These are phyloP conservation scores for Brachionichthys hirsutus DNA, from an alignment of 2,113 vertebrate species.

Conservation along the genomic window DNA sequence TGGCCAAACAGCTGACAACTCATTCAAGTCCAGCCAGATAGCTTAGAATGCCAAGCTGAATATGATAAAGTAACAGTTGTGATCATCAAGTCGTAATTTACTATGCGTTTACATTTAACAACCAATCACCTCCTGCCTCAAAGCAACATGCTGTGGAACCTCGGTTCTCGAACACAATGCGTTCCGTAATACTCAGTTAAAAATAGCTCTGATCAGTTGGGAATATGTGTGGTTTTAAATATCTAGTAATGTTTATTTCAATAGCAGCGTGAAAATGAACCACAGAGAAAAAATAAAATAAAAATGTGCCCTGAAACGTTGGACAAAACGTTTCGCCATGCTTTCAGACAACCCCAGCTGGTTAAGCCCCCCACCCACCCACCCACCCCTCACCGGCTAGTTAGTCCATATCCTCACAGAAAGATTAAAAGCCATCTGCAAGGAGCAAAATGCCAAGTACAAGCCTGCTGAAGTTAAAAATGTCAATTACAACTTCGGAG, in stretches of 20 bases:
- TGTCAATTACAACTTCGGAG: conserved; percentile 21
- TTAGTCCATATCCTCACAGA: conserved; percentile 11
- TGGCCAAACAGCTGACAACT: neutral
- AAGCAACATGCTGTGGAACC: too few relatives aligned
- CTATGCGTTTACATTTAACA: too few relatives aligned
- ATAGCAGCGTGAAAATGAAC: neutral
- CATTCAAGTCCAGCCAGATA: neutral
- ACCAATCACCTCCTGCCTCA: too few relatives aligned
- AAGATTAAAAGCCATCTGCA: conserved; percentile 36
- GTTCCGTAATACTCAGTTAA: neutral
- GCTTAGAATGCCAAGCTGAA: too few relatives aligned
- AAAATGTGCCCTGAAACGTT: too few relatives aligned
- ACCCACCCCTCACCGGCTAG: neutral
- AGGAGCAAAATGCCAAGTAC: conserved; percentile 13
- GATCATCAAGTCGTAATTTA: too few relatives aligned
- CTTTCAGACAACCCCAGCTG: neutral
- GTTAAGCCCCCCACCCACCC: too few relatives aligned
- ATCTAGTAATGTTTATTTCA: neutral
- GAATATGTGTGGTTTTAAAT: too few relatives aligned
- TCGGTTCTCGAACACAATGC: too few relatives aligned
- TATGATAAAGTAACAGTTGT: too few relatives aligned
- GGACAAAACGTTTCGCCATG: neutral
- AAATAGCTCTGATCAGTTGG: too few relatives aligned
- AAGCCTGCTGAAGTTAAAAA: conserved; percentile 25
- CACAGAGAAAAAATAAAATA: neutral